Base-by-base conservation (phyloP, 1,140 invertebrate species). In the Contarinia nasturtii region DNA sequence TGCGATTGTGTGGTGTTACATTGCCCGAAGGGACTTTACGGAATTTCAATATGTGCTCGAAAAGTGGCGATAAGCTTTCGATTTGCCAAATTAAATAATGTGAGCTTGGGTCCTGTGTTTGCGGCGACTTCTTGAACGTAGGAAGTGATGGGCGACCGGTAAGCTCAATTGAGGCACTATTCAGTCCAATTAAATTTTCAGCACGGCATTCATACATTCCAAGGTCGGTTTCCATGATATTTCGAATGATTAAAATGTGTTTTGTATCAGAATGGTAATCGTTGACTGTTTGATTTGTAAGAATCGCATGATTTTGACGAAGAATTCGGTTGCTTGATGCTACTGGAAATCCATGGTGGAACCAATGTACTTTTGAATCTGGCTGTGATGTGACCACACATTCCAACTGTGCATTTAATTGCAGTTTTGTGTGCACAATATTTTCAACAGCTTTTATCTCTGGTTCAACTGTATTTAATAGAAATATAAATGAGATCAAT, bases 191-290 rank as follows among this genome's bases (percentile, higher is more conserved):
- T 15, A 69, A 69, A 59, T 88, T 90, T 33, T 75, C 72, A 0
- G 82, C 85, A 21, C 74, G 69, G 59, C 85, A 88, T 1, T 77
- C 74, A 56, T 87, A 88, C 51, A 73, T 72, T 0, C 83, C 85
- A 48, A 86, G 76, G 60, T 90, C 84, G 1, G 66, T 63, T 38
- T 69, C 68, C 11, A 71, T 68, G 0, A 84, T 77, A n/a, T 72
- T 74, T 41, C 73, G 70, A 48, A 88, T 77, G 33, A 81, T 68
- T 21, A 88, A 59, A 51, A 69, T 71, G 52, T 86, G 72, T 33
- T 72, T 66, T 7, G 54, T 52, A 12, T 53, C 52, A 1, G 55
- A 57, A 8, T 57, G 54, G 43, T 61, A 61, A 22, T 54, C 53
- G 1, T 52, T 49, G 20, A 53, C 19, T 7, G 53, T 53, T 2